These are phyloP conservation scores for Perca fluviatilis DNA, from an alignment of 2,113 vertebrate species.

Conservation along the genomic window DNA sequence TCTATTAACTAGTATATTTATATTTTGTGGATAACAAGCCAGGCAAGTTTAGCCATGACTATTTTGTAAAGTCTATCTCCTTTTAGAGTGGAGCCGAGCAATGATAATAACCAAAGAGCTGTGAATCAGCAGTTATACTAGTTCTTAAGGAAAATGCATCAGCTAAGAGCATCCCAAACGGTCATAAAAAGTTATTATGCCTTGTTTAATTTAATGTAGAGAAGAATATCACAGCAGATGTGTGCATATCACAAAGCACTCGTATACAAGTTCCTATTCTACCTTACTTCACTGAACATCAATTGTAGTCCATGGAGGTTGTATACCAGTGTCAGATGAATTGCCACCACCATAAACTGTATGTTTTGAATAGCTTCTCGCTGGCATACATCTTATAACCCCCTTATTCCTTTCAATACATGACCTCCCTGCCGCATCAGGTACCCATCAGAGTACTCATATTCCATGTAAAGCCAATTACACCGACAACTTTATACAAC, in stretches of 20 bases:
- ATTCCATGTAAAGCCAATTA: not conserved
- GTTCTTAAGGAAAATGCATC: not conserved
- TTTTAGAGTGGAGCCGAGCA: not conserved
- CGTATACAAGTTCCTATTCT: not conserved
- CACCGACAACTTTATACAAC: not conserved
- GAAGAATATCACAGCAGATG: not conserved
- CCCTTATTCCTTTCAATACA: not conserved
- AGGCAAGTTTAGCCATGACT: not conserved
- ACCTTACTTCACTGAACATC: not conserved
- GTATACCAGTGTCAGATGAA: not conserved
- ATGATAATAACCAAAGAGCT: not conserved
- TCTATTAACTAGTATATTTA: not conserved
- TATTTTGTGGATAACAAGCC: not conserved
- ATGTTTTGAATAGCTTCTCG: not conserved
- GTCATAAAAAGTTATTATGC: slow-evolving; percentile 10
- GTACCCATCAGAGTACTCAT: not conserved
- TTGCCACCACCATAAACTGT: not conserved
- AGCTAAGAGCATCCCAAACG: not conserved
- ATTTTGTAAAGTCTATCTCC: not conserved
- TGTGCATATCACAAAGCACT: not conserved
- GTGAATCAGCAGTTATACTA: slow-evolving; percentile 2
- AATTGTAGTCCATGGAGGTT: not conserved
- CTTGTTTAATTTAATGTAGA: slow-evolving; percentile 3
- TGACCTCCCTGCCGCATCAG: not conserved
- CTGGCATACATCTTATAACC: not conserved